Percentiles rank a stretch among this genome's conserved stretches.
phyloP scores from a whole-genome alignment of 2,888 invertebrate species.

The Scaeva pyrastri region DNA sequence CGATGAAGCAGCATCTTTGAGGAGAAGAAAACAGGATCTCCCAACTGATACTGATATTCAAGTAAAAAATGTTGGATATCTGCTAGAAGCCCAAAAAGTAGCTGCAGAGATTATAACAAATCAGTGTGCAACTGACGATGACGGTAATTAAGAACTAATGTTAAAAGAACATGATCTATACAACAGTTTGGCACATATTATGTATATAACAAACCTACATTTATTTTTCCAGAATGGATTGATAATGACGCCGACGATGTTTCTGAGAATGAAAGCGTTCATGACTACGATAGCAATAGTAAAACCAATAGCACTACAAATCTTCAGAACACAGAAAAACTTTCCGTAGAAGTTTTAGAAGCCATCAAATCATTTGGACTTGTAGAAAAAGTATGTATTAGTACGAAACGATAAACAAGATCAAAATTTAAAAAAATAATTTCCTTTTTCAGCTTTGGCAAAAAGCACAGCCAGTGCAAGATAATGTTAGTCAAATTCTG shows the following conservation, averaged over 20 bases:
- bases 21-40: slow-evolving; percentile 79
- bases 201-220: neutral
- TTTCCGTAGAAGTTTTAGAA: slow-evolving; percentile 86
- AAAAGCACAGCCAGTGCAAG: slow-evolving; percentile 83
- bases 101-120: slow-evolving; percentile 90
- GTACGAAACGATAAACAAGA: too few species aligned
- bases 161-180: too few species aligned
- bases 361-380: slow-evolving; percentile 86
- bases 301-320: slow-evolving; percentile 75
- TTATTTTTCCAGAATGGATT: slow-evolving; percentile 78
- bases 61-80: slow-evolving; percentile 85
- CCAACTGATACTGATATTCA: slow-evolving; percentile 84
- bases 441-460: slow-evolving; percentile 78
- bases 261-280: slow-evolving; percentile 83
- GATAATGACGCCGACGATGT: slow-evolving; percentile 84
- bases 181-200: too few species aligned
- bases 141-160: slow-evolving; percentile 84
- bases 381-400: slow-evolving; percentile 86
- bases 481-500: slow-evolving; percentile 85
- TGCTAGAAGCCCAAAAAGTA: slow-evolving; percentile 88
- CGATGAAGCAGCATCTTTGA: slow-evolving; percentile 78
- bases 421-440: neutral
- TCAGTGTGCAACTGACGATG: slow-evolving; percentile 86
- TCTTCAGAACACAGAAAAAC: slow-evolving; percentile 84
- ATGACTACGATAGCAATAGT: slow-evolving; percentile 80